Percentiles rank a stretch among this genome's conserved stretches.
Evolutionary conservation across 2,113 vertebrate species (phyloP).

Genomic region (Plecotus auritus): DNA sequence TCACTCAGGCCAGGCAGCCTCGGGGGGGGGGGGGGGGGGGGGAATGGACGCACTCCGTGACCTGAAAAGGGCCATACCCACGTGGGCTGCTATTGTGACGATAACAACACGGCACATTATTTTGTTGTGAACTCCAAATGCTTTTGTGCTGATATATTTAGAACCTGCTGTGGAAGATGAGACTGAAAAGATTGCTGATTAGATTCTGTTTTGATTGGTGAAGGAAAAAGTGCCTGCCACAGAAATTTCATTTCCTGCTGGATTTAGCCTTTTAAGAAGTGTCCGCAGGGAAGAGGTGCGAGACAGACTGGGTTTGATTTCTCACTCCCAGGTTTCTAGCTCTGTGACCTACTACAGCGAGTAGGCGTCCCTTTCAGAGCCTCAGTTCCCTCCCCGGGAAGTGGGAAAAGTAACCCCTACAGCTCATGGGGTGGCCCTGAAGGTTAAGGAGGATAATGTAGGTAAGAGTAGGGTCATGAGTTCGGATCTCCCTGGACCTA

Average conservation of each 20-base stretch:
- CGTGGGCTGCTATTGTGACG: neutral
- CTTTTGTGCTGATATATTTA: constrained; percentile 55
- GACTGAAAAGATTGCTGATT: constrained; percentile 52
- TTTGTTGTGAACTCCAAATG: constrained; percentile 41
- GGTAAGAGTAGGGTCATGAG: neutral
- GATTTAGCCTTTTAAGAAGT: constrained; percentile 31
- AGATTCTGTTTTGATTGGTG: constrained; percentile 56
- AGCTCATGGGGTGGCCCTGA: neutral
- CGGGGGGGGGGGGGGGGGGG: rapidly evolving
- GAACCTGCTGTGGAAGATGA: constrained; percentile 44
- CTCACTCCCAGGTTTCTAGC: neutral
- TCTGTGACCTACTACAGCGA: neutral
- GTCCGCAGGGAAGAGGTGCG: neutral
- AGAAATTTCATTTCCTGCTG: constrained; percentile 60
- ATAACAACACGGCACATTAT: neutral
- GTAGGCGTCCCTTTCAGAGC: neutral
- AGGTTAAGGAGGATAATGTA: neutral
- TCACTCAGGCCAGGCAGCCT: neutral
- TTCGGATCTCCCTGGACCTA: neutral
- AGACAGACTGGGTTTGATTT: neutral
- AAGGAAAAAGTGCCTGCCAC: constrained; percentile 4
- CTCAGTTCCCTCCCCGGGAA: neutral
- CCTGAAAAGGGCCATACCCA: neutral
- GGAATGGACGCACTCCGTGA: rapidly evolving
- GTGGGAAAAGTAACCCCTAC: neutral